Conservation (phyloP, 2,113 vertebrate species). For the Stomatorhinus ivindoensis region DNA sequence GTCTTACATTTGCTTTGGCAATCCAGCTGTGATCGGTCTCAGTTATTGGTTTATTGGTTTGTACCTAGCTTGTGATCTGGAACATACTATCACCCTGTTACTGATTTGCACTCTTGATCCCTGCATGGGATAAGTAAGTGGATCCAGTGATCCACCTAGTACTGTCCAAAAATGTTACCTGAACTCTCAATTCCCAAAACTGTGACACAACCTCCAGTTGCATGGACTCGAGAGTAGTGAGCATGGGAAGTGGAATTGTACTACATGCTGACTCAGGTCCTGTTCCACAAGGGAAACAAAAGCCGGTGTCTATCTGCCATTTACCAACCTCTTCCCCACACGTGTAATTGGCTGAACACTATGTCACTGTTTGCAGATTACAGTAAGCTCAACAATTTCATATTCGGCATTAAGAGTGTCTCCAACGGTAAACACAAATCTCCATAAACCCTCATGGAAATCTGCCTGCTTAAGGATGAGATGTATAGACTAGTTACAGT, state of each 20-base stretch:
- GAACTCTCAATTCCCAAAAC: neutral
- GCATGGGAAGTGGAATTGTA: neutral
- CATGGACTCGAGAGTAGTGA: neutral
- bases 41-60: neutral
- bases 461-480: neutral
- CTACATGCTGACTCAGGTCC: neutral
- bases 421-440: neutral
- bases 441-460: neutral
- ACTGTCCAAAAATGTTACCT: neutral
- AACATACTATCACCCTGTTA: neutral
- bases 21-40: too few relatives aligned
- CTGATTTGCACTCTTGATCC: neutral
- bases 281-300: neutral
- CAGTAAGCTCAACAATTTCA: neutral
- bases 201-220: neutral
- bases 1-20: neutral
- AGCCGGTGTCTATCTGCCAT: neutral
- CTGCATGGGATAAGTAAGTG: neutral
- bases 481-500: neutral
- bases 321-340: neutral
- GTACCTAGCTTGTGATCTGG: neutral
- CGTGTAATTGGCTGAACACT: neutral
- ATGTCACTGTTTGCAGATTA: neutral
- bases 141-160: neutral
- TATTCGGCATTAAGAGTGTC: neutral